phyloP scores from a whole-genome alignment of 1,140 invertebrate genomes.

The Lerema accius region DNA sequence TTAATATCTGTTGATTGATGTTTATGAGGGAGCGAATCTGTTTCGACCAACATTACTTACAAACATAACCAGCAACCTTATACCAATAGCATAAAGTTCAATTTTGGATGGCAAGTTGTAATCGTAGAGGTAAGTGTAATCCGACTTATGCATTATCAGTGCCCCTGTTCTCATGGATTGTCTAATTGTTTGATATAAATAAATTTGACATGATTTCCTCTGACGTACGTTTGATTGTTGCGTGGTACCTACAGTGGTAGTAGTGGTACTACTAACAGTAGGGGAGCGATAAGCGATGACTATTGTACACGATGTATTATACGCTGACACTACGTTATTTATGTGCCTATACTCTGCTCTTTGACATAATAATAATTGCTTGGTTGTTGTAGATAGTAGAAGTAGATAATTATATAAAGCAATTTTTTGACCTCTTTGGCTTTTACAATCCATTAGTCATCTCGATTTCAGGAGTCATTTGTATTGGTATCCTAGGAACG shows the following conservation, averaged over 20 bases:
- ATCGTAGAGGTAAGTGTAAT: conserved; percentile 17
- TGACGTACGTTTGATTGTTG: conserved; percentile 46
- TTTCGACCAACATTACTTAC: conserved; percentile 43
- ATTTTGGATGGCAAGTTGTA: conserved; percentile 8
- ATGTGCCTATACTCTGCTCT: too few species aligned
- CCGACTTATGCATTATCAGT: neutral
- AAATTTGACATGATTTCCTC: conserved; percentile 50
- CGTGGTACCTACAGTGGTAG: neutral
- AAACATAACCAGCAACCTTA: conserved; percentile 23
- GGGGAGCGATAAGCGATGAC: too few species aligned
- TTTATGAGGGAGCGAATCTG: conserved; percentile 60
- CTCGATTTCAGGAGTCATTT: too few species aligned
- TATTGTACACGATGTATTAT: too few species aligned
- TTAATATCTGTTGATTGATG: conserved; percentile 73
- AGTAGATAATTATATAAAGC: too few species aligned
- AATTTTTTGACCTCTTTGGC: too few species aligned
- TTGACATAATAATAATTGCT: too few species aligned
- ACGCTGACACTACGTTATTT: too few species aligned
- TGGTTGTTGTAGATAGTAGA: too few species aligned
- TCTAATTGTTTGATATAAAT: conserved; percentile 42
- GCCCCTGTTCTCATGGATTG: conserved; percentile 48
- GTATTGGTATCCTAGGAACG: too few species aligned
- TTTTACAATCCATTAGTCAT: too few species aligned
- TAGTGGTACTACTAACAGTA: neutral
- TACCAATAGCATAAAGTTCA: conserved; percentile 5